A percentile compares a stretch with the other conserved stretches of the same genome.
phyloP scores from a whole-genome alignment of 2,797 vertebrate genomes.

The Micrastur ruficollis region DNA sequence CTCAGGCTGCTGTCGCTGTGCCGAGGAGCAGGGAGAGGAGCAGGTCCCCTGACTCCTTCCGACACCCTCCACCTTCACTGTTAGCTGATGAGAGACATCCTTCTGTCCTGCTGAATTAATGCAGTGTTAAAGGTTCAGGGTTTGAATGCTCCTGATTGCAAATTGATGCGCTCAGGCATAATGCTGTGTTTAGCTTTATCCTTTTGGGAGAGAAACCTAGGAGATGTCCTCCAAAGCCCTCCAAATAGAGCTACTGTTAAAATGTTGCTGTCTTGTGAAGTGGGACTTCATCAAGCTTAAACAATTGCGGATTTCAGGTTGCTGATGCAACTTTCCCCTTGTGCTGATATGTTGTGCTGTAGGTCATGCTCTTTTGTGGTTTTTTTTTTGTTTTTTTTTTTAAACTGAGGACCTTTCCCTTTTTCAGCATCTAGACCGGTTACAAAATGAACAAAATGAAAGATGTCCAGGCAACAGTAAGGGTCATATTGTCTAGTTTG shows the following conservation, averaged over 20 bases:
- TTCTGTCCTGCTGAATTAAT: conserved; percentile 3
- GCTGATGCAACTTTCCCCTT: neutral
- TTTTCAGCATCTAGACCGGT: neutral
- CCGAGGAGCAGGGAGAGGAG: neutral
- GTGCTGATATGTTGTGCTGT: neutral
- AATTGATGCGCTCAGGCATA: neutral
- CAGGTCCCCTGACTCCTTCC: neutral
- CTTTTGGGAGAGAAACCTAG: neutral
- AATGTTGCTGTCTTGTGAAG: neutral
- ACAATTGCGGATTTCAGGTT: neutral
- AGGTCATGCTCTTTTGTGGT: neutral
- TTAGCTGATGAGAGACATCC: neutral
- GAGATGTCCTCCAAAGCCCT: conserved; percentile 14
- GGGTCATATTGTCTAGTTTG: neutral
- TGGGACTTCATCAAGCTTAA: neutral
- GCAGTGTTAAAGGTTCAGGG: neutral
- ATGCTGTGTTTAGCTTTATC: conserved; percentile 28
- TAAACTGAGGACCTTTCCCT: neutral
- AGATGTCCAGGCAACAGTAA: neutral
- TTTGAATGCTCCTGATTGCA: conserved; percentile 37
- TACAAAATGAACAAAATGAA: neutral
- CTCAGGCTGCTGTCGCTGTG: neutral
- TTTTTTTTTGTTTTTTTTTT: neutral
- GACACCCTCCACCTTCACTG: neutral
- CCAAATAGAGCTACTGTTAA: neutral